Conservation (phyloP, 2,888 invertebrate genomes). For the Miltochrista miniata region DNA sequence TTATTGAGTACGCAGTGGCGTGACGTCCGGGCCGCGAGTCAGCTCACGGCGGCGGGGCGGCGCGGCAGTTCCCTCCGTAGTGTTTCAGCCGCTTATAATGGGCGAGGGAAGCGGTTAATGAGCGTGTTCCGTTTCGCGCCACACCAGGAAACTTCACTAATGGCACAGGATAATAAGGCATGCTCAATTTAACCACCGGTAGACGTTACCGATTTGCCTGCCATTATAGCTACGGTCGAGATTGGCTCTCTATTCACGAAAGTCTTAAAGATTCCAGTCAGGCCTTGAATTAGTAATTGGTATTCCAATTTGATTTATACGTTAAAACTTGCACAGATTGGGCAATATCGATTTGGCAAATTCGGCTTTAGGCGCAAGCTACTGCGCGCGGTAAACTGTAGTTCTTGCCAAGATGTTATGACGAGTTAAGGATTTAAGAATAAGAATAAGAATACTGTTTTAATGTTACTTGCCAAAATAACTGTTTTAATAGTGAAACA, state of each 20-base stretch:
- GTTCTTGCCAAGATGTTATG: constrained; percentile 7
- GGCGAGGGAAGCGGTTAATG: constrained; percentile 46
- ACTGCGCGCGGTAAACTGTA: constrained; percentile 8
- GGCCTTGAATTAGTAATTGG: constrained; percentile 10
- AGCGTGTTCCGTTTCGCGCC: constrained; percentile 44
- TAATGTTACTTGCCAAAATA: constrained; percentile 6
- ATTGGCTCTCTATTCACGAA: constrained; percentile 33
- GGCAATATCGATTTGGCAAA: constrained; percentile 10
- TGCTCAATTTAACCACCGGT: constrained; percentile 38
- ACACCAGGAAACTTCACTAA: constrained; percentile 48
- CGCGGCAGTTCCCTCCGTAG: constrained; percentile 21
- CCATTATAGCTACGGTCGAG: constrained; percentile 39
- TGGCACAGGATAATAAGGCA: constrained; percentile 52
- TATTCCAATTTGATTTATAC: constrained; percentile 21
- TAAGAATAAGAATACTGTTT: too few species aligned
- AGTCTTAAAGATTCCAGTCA: constrained; percentile 22
- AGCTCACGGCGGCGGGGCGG: too few species aligned
- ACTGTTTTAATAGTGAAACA: background rate
- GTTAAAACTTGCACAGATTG: constrained; percentile 14
- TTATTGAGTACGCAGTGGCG: constrained; percentile 19
- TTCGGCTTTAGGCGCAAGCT: constrained; percentile 8
- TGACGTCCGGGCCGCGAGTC: constrained; percentile 14
- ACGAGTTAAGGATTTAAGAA: background rate
- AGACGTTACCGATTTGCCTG: constrained; percentile 41
- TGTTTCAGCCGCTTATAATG: constrained; percentile 24